These are phyloP conservation scores for Adoxophyes honmai DNA, from an alignment of 1,140 invertebrate genomes.

Conservation along the genomic window DNA sequence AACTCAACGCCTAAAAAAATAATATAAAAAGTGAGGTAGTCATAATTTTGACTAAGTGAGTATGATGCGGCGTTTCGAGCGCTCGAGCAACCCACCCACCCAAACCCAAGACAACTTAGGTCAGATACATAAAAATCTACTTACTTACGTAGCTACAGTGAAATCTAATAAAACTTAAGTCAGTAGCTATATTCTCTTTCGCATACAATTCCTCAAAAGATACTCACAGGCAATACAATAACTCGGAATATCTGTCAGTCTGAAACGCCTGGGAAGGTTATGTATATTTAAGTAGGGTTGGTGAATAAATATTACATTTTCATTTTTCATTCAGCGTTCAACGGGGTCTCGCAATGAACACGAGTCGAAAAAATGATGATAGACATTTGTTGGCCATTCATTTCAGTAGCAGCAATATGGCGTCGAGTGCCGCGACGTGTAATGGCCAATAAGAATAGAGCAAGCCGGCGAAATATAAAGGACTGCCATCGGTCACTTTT, in stretches of 20 bases:
- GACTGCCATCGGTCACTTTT: constrained; percentile 11
- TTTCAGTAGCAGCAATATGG: not conserved
- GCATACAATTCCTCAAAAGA: not conserved
- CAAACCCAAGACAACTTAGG: too few relatives aligned
- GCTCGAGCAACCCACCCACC: too few relatives aligned
- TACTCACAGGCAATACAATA: not conserved
- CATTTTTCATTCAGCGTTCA: constrained; percentile 11
- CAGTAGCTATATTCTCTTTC: not conserved
- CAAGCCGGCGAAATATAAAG: constrained; percentile 10
- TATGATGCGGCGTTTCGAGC: too few relatives aligned
- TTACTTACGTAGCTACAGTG: too few relatives aligned
- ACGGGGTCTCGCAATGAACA: not conserved
- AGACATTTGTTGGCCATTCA: constrained; percentile 9
- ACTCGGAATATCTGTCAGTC: not conserved
- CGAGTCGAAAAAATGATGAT: constrained; percentile 11
- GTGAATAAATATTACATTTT: constrained; percentile 14
- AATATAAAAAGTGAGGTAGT: too few relatives aligned
- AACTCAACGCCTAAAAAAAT: too few relatives aligned
- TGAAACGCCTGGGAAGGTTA: not conserved
- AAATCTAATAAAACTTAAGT: too few relatives aligned
- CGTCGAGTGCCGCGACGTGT: constrained; percentile 10
- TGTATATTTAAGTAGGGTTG: constrained; percentile 14
- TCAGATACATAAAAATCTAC: too few relatives aligned
- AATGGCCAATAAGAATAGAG: constrained; percentile 14
- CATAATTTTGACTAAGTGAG: too few relatives aligned